phyloP scores from a whole-genome alignment of 1,140 invertebrate species.

The Rhopalosiphum maidis region DNA sequence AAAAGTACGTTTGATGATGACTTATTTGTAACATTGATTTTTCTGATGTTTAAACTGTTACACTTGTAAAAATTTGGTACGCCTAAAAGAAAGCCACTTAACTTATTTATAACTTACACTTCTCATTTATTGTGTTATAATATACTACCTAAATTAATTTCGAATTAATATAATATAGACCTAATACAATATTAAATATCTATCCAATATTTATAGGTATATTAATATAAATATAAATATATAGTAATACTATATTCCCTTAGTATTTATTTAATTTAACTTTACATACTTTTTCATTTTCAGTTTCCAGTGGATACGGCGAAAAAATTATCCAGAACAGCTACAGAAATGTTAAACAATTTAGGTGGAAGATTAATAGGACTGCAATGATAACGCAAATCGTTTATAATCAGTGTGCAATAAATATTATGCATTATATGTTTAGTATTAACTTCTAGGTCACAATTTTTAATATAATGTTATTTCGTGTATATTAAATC shows the following conservation, averaged over 20 bases:
- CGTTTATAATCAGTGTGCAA: background rate
- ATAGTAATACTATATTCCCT: too few species aligned
- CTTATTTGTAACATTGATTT: background rate
- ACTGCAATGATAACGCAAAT: constrained; percentile 61
- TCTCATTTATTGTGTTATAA: background rate
- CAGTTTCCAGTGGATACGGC: constrained; percentile 66
- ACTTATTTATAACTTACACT: too few species aligned
- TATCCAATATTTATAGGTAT: too few species aligned
- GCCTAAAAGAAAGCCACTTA: background rate
- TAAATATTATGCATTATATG: background rate
- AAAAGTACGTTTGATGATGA: background rate
- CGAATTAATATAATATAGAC: background rate
- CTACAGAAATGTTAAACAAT: constrained; percentile 66
- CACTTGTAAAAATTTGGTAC: background rate
- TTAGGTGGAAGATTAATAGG: constrained; percentile 67
- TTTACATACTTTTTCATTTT: constrained; percentile 59
- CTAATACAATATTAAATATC: background rate
- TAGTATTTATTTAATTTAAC: background rate
- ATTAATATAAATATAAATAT: too few species aligned
- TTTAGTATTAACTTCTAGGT: background rate
- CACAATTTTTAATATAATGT: background rate
- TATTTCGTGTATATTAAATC: background rate
- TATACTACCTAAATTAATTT: background rate
- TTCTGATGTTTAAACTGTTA: background rate
- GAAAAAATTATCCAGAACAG: constrained; percentile 65